A percentile compares a stretch with the other conserved stretches of the same genome.
These are phyloP conservation scores for Nebria brevicollis DNA, from an alignment of 2,888 invertebrate genomes.

Conservation along the genomic window DNA sequence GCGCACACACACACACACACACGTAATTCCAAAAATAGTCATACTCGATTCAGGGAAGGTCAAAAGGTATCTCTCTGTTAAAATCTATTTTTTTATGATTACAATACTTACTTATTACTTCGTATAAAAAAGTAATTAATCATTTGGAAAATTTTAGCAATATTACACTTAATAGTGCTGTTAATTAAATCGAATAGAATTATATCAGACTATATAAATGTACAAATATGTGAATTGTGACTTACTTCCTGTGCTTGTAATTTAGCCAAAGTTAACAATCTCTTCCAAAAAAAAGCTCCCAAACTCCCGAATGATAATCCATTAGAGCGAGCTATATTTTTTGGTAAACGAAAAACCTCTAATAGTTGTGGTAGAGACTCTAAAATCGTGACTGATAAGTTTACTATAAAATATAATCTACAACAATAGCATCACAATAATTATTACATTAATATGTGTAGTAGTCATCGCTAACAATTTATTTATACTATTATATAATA, in stretches of 20 bases:
- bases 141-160: too few relatives aligned
- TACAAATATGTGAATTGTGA: not conserved
- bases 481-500: not conserved
- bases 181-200: too few relatives aligned
- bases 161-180: too few relatives aligned
- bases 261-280: slow-evolving; percentile 30
- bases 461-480: not conserved
- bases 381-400: slow-evolving; percentile 39
- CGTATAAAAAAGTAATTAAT: too few relatives aligned
- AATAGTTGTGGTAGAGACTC: slow-evolving; percentile 26
- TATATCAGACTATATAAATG: too few relatives aligned
- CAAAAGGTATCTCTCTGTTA: too few relatives aligned
- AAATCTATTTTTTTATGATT: too few relatives aligned
- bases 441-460: not conserved
- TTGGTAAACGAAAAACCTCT: slow-evolving; percentile 23
- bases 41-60: too few relatives aligned
- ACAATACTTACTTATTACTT: too few relatives aligned
- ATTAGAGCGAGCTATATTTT: slow-evolving; percentile 42
- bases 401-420: slow-evolving; percentile 49
- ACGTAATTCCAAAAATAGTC: too few relatives aligned
- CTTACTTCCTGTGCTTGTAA: slow-evolving; percentile 28
- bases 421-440: slow-evolving; percentile 9
- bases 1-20: too few relatives aligned
- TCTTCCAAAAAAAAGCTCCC: slow-evolving; percentile 47
- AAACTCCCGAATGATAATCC: slow-evolving; percentile 48